Evolutionary conservation across 2,888 invertebrate genomes (phyloP), one percentile per base, ranked within the genome.

Genomic region (Drosophila subsilvestris): DNA sequence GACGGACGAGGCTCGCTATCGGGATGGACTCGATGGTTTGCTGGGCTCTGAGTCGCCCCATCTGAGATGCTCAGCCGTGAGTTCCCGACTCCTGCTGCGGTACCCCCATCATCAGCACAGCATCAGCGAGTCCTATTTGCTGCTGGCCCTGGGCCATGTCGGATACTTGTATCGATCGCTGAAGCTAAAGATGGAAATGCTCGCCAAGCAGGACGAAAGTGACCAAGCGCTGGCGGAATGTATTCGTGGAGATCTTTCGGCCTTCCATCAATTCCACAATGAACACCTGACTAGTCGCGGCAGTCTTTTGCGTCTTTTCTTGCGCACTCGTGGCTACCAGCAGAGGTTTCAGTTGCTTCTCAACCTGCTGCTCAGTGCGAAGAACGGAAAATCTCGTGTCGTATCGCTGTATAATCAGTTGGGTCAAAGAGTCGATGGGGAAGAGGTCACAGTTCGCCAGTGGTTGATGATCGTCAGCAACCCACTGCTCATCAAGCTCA

Each of bases 101-200:
- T 70, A 32, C 6, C 83, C 86, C 4, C 67, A 72, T 1, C 63
- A 77, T 10, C 80, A 86, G 70, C 49, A 17, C 8, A 69, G 25
- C 17, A 37, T 81, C 0, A 63, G 65, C 27, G 79, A 84, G 8
- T 76, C 79, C 10, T 85, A 54, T 9, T 4, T 81, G 17, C 53
- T 87, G 6, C 14, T 87, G 8, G n/a, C 48, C 0, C n/a, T 83
- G 1, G 79, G 71, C 8, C 63, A 72, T 12, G 25, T 81, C 42
- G 87, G 82, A 1, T 72, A 59, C 51, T 56, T 63, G 6, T 87
- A 84, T 48, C 44, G 58, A 0, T 9, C 27, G 1, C 27, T 84
- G 44, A 58, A 60, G 12, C 20, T 56, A 1, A 63, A 69, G 49
- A 49, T 49, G 12, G 1, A n/a, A 0, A 12, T 8, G 0, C 51